Conservation (phyloP, 2,888 invertebrate species). For the Cephus sareptanus region DNA sequence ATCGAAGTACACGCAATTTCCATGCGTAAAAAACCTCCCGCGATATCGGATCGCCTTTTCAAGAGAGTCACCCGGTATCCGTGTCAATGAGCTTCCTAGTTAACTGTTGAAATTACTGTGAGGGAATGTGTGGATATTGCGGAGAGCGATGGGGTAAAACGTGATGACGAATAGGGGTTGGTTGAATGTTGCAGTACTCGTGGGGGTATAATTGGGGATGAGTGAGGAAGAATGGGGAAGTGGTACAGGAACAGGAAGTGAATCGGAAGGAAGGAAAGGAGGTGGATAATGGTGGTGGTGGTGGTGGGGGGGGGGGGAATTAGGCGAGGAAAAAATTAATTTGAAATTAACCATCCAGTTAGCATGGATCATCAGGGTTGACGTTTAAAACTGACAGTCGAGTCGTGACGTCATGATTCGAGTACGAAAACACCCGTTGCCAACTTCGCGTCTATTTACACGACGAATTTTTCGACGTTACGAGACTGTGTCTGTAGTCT, state of each 20-base stretch:
- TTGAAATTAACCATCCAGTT: slow-evolving; percentile 41
- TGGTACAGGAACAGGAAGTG: background rate
- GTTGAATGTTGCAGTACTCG: background rate
- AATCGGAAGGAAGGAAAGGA: background rate
- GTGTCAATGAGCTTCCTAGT: background rate
- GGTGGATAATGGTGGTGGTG: slow-evolving; percentile 8
- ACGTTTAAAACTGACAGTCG: slow-evolving; percentile 13
- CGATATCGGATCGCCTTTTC: background rate
- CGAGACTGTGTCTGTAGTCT: background rate
- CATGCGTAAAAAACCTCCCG: background rate
- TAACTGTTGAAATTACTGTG: background rate
- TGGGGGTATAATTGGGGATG: background rate
- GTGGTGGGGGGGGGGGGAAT: slow-evolving; percentile 11
- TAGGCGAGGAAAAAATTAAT: slow-evolving; percentile 32
- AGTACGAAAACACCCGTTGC: slow-evolving; percentile 2
- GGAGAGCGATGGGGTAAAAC: background rate
- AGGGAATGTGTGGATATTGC: background rate
- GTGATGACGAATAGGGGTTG: background rate
- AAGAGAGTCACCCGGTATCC: background rate
- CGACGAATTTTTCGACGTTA: slow-evolving; percentile 13
- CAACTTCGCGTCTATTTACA: slow-evolving; percentile 5
- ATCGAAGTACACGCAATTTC: background rate
- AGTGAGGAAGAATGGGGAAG: background rate
- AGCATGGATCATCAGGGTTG: slow-evolving; percentile 26
- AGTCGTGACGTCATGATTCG: slow-evolving; percentile 10